Conservation (phyloP, 2,888 invertebrate genomes). For the Entomobrya proxima region DNA sequence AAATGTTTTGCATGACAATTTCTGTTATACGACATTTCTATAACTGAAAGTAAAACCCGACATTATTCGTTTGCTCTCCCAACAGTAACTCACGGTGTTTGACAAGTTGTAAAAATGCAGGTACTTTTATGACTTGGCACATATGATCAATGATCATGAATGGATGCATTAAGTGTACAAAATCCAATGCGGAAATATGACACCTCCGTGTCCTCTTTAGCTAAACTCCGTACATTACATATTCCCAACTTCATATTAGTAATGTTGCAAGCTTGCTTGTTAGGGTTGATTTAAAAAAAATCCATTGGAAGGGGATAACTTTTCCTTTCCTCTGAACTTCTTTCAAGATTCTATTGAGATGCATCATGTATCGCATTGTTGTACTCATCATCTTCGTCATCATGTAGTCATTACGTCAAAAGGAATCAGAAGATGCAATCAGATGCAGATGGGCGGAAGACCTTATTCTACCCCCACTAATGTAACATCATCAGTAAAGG, state of each 20-base stretch:
- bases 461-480: constrained; percentile 34
- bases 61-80: not conserved
- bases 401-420: constrained; percentile 66
- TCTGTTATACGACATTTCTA: no score
- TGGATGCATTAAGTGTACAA: no score
- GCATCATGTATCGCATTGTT: constrained; percentile 3
- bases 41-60: constrained; percentile 26
- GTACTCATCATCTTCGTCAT: constrained; percentile 61
- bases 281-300: no score
- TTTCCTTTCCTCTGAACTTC: no score
- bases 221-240: no score
- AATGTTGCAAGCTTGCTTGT: no score
- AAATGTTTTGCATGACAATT: constrained; percentile 24
- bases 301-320: no score
- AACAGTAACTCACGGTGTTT: constrained; percentile 6
- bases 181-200: no score
- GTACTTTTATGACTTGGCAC: not conserved
- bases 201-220: no score
- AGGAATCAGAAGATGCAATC: constrained; percentile 60
- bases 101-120: not conserved
- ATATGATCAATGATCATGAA: no score
- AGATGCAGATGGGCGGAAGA: constrained; percentile 59
- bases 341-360: no score
- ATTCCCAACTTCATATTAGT: no score
- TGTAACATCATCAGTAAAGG: constrained; percentile 15